These are phyloP conservation scores for Typhlichthys eigenmanni DNA, from an alignment of 2,797 vertebrate species.

Conservation along the genomic window DNA sequence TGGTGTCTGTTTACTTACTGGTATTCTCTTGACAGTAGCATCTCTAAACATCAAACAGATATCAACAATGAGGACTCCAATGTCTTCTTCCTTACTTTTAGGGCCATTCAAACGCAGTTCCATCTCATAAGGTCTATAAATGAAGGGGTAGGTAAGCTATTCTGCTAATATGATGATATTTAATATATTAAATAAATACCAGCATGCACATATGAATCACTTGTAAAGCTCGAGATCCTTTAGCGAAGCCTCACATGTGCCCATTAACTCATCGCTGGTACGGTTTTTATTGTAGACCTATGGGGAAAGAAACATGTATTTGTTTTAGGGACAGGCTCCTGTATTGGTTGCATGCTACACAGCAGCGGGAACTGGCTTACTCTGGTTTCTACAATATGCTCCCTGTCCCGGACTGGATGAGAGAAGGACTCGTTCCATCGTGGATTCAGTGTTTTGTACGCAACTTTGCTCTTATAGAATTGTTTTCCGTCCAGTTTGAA, in stretches of 20 bases:
- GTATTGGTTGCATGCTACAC: background rate
- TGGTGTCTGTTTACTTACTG: conserved; percentile 46
- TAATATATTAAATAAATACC: background rate
- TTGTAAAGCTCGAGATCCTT: conserved; percentile 86
- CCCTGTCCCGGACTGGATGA: conserved; percentile 83
- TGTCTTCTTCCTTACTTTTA: conserved; percentile 90
- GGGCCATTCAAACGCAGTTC: conserved; percentile 85
- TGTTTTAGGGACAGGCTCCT: background rate
- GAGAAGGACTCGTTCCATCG: conserved; percentile 92
- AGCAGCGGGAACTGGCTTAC: conserved; percentile 49
- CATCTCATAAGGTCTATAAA: conserved; percentile 80
- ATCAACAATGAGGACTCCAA: conserved; percentile 90
- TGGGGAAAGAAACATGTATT: background rate
- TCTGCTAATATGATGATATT: background rate
- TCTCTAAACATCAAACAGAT: conserved; percentile 85
- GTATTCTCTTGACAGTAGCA: conserved; percentile 86
- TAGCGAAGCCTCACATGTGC: conserved; percentile 79
- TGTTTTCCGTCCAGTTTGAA: conserved; percentile 95
- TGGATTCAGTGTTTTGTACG: conserved; percentile 92
- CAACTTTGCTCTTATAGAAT: conserved; percentile 94
- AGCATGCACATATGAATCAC: conserved; percentile 56
- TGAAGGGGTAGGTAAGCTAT: conserved; percentile 8
- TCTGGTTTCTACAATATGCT: conserved; percentile 86
- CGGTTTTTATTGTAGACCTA: conserved; percentile 93
- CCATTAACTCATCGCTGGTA: conserved; percentile 93